phyloP scores from a whole-genome alignment of 2,797 vertebrate genomes.

The Poeciliopsis gracilis region DNA sequence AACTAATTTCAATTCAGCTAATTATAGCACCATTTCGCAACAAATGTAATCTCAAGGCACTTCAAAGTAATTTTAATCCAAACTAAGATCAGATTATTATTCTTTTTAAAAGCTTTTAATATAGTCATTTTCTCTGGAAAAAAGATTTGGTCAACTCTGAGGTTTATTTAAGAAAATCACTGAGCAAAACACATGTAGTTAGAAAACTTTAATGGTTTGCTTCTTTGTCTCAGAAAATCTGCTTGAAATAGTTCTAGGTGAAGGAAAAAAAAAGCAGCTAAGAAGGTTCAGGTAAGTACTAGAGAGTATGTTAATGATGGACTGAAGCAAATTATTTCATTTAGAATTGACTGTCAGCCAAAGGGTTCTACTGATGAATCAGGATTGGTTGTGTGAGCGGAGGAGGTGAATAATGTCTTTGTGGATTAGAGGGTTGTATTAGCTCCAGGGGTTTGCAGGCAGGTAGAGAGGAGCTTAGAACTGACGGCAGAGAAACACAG shows the following conservation, averaged over 20 bases:
- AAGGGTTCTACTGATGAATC: not conserved
- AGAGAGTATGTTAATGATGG: not conserved
- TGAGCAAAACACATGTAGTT: not conserved
- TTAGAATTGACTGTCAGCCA: not conserved
- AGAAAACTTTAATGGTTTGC: not conserved
- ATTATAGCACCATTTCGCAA: no score
- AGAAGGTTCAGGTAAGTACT: not conserved
- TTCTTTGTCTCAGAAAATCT: not conserved
- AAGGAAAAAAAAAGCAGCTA: not conserved
- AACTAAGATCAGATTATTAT: no score
- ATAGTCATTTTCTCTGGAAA: not conserved
- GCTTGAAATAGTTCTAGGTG: not conserved
- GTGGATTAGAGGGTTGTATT: not conserved
- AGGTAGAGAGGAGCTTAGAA: conserved; percentile 1
- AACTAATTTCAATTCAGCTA: no score
- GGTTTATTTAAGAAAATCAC: not conserved
- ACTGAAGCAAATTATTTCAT: not conserved
- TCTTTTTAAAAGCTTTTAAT: no score
- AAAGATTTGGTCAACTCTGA: not conserved
- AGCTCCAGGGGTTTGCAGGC: not conserved
- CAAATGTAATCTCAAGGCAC: no score
- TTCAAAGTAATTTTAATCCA: no score
- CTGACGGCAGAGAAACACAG: not conserved
- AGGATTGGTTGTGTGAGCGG: not conserved
- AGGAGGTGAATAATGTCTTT: not conserved